Base-by-base conservation (phyloP, 1,140 invertebrate genomes). In the Temnothorax nylanderi region DNA sequence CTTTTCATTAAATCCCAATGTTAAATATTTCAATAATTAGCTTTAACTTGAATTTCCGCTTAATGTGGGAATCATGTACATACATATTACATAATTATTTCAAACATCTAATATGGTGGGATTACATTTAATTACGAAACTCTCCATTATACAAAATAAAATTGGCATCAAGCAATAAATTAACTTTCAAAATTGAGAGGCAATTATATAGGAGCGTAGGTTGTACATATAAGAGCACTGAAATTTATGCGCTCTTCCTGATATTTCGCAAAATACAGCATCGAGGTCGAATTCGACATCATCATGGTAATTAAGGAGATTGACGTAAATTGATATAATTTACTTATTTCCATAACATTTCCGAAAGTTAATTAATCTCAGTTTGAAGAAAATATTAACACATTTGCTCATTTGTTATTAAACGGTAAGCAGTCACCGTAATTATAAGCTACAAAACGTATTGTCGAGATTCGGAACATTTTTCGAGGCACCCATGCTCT, bases 101-200 rank as follows among this genome's bases (percentile, higher is more conserved):
- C 44, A 41, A 58, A 16, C 13, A 21, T 34, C 44, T 80, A 80
- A 67, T 80, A 51, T 18, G 44, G 3, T 26, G 1, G 44, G 32
- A 78, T 78, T 64, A 65, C 6, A 67, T 80, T 51, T 21, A 58
- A 76, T 10, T 16, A 58, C 16, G 16, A 32, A 76, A 26, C 37
- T 74, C 37, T 74, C 49, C 32, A 54, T 74, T 74, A 74, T 56
- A 18, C 32, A n/a, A 56, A 74, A 74, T 54, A 37, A 56, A 76
- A 76, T 32, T 76, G 54, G 37, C n/a, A 76, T 56, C 51, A 18
- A 21, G 74, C 10, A 58, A 75, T 76, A 76, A 76, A 60, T 76
- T 76, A 76, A 76, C 34, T 76, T 58, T 41, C 37, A n/a, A 78
- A 78, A 64, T 78, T 78, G 18, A 32, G 26, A 64, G 41, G 60